Conservation (phyloP, 92 coral and sea anemone species). For the Parazoanthus darwini region DNA sequence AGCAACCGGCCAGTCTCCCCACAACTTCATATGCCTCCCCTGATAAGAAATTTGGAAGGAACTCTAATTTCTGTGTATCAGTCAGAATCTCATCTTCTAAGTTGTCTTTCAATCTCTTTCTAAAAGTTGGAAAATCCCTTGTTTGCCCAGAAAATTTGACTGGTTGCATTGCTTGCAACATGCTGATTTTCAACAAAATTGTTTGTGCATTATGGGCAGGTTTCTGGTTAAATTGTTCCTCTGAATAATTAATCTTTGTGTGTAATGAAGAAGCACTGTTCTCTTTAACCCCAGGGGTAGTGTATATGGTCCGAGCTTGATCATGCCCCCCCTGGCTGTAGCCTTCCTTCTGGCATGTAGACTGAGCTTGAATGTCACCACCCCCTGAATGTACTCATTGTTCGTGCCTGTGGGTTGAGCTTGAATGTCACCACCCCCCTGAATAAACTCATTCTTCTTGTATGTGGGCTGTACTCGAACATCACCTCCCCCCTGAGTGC, state of each 20-base stretch:
- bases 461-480: neutral
- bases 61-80: conserved; percentile 54
- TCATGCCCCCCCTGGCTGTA: too few relatives aligned
- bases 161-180: conserved; percentile 66
- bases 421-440: neutral
- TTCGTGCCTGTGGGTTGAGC: neutral
- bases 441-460: neutral
- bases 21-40: conserved; percentile 68
- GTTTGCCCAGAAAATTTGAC: conserved; percentile 53
- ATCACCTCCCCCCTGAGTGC: too few relatives aligned
- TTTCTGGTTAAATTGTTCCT: neutral
- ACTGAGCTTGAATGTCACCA: too few relatives aligned
- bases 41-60: conserved; percentile 55
- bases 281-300: neutral
- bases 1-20: conserved; percentile 49
- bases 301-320: too few relatives aligned
- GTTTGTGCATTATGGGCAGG: conserved; percentile 9
- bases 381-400: too few relatives aligned
- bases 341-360: neutral
- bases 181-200: conserved; percentile 51
- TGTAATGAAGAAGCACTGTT: neutral
- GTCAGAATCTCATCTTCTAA: conserved; percentile 51
- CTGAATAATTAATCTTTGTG: neutral
- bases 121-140: conserved; percentile 27
- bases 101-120: conserved; percentile 40